Evolutionary conservation across 2,888 invertebrate species (phyloP).

Genomic region (Philereme transversata): DNA sequence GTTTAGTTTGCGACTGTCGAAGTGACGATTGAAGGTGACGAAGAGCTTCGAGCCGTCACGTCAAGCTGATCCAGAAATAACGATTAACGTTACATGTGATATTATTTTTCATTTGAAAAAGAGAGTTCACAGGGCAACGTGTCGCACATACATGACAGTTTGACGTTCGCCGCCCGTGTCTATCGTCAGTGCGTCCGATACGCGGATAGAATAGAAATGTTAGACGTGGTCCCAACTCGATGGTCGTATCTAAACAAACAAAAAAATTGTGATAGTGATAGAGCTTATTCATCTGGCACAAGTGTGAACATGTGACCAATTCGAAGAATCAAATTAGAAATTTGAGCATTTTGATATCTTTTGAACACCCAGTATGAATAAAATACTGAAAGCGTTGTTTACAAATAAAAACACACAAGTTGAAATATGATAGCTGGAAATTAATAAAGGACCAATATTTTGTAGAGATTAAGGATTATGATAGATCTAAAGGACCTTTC

Average conservation of each 20-base stretch:
- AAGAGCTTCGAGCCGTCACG: slow-evolving; percentile 28
- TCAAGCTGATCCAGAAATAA: slow-evolving; percentile 37
- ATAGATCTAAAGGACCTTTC: background rate
- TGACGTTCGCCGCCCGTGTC: slow-evolving; percentile 60
- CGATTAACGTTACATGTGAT: slow-evolving; percentile 41
- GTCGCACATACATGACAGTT: slow-evolving; percentile 41
- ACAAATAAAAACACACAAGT: too few relatives aligned
- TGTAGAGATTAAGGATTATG: background rate
- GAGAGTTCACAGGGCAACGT: slow-evolving; percentile 34
- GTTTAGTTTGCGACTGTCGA: slow-evolving; percentile 30
- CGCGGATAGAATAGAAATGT: slow-evolving; percentile 45
- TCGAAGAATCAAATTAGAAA: slow-evolving; percentile 25
- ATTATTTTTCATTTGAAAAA: slow-evolving; percentile 42
- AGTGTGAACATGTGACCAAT: slow-evolving; percentile 33
- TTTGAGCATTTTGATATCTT: background rate
- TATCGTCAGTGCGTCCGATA: slow-evolving; percentile 58
- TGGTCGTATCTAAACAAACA: slow-evolving; percentile 59
- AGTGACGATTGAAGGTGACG: slow-evolving; percentile 37
- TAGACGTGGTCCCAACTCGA: slow-evolving; percentile 40
- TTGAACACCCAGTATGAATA: too few relatives aligned
- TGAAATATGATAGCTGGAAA: too few relatives aligned
- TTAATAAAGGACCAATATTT: too few relatives aligned
- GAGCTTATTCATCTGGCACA: slow-evolving; percentile 25
- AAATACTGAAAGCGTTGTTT: too few relatives aligned
- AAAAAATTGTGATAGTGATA: slow-evolving; percentile 51